These are phyloP conservation scores for Bradynema listronoti DNA, from an alignment of 1,140 invertebrate species.

Conservation along the genomic window DNA sequence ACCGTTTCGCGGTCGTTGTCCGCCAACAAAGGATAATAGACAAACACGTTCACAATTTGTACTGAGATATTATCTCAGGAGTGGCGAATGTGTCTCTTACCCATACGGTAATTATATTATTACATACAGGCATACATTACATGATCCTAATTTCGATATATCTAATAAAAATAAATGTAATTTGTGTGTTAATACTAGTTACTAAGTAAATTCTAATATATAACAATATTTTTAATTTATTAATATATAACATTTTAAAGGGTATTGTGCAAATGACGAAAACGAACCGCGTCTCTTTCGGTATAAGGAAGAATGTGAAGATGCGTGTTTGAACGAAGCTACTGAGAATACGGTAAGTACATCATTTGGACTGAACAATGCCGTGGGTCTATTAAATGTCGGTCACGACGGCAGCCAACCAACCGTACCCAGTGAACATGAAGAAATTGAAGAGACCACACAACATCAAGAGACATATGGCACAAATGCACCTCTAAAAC, in stretches of 20 bases:
- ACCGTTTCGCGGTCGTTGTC: conserved; percentile 54
- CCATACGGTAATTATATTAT: conserved; percentile 44
- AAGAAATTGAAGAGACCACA: conserved; percentile 3
- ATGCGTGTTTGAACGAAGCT: conserved; percentile 37
- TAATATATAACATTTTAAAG: conserved; percentile 25
- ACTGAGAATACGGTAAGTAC: too few relatives aligned
- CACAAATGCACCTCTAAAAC: conserved; percentile 17
- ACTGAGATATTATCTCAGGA: conserved; percentile 51
- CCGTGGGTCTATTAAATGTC: not conserved
- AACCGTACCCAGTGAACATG: too few relatives aligned
- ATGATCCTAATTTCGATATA: too few relatives aligned
- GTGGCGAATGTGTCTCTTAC: conserved; percentile 56
- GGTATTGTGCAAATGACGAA: conserved; percentile 54
- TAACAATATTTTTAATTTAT: not conserved
- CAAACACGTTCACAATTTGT: conserved; percentile 56
- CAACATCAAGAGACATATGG: conserved; percentile 13
- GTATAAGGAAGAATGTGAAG: conserved; percentile 58
- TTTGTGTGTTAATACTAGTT: too few relatives aligned
- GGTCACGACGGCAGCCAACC: not conserved
- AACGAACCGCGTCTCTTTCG: conserved; percentile 53
- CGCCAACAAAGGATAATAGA: conserved; percentile 28
- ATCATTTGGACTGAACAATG: too few relatives aligned
- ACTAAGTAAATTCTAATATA: too few relatives aligned
- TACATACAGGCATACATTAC: too few relatives aligned
- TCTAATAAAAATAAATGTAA: too few relatives aligned